Conservation (phyloP, 2,888 invertebrate genomes). For the Parascotia fuliginaria region DNA sequence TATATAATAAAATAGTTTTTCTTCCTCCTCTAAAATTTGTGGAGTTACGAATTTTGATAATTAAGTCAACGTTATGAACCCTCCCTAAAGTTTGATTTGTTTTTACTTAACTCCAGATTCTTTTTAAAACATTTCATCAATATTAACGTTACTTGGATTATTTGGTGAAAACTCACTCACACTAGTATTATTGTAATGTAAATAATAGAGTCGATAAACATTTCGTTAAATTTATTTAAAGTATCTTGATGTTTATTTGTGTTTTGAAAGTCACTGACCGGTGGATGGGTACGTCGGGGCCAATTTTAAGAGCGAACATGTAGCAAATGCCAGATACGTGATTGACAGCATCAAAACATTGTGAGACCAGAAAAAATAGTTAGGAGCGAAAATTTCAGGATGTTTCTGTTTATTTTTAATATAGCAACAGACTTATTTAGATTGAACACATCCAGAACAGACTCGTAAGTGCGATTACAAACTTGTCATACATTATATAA, state of each 20-base stretch:
- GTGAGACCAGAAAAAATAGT: not conserved
- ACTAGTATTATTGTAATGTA: slow-evolving; percentile 30
- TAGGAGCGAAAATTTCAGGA: not conserved
- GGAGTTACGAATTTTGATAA: no score
- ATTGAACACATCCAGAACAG: no score
- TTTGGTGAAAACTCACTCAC: no score
- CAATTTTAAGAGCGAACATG: slow-evolving; percentile 27
- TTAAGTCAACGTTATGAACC: no score
- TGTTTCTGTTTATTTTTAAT: not conserved
- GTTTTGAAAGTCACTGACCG: slow-evolving; percentile 32
- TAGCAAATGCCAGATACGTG: slow-evolving; percentile 24
- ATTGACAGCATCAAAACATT: slow-evolving; percentile 25
- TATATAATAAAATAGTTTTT: no score
- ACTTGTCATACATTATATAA: no score
- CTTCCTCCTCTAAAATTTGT: no score
- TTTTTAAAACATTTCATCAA: no score
- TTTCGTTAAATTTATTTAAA: slow-evolving; percentile 26
- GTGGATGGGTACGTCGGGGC: slow-evolving; percentile 3
- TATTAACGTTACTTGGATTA: no score
- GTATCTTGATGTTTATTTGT: slow-evolving; percentile 30
- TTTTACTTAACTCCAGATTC: no score
- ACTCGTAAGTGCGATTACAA: no score
- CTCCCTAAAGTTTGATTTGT: no score
- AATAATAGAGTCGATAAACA: slow-evolving; percentile 23
- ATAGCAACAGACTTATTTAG: not conserved